Evolutionary conservation across 2,888 invertebrate genomes (phyloP).

Genomic region (Girardia tigrina): DNA sequence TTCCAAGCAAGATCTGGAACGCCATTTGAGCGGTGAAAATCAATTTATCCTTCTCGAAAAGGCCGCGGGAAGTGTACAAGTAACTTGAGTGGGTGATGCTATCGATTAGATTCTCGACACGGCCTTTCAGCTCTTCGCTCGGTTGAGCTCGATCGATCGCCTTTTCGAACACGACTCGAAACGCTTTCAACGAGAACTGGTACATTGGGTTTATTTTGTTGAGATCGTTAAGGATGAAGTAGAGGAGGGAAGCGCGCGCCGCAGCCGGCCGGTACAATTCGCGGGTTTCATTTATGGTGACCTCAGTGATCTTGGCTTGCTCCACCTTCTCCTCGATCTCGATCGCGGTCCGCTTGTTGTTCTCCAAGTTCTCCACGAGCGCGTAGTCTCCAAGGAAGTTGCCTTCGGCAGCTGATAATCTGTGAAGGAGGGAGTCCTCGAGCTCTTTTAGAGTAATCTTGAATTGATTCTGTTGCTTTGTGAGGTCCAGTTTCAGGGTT

Average conservation of each 20-base stretch:
- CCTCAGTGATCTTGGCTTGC: slow-evolving; percentile 78
- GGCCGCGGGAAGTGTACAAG: slow-evolving; percentile 77
- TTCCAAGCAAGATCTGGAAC: slow-evolving; percentile 74
- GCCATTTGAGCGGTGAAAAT: slow-evolving; percentile 91
- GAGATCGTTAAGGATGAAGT: slow-evolving; percentile 83
- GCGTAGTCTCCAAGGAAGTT: slow-evolving; percentile 85
- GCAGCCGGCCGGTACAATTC: slow-evolving; percentile 82
- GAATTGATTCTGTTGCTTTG: slow-evolving; percentile 87
- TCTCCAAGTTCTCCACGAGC: slow-evolving; percentile 84
- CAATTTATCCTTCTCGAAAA: slow-evolving; percentile 87
- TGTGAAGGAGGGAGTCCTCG: slow-evolving; percentile 77
- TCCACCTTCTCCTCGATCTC: slow-evolving; percentile 78
- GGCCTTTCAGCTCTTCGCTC: slow-evolving; percentile 62
- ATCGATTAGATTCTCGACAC: slow-evolving; percentile 78
- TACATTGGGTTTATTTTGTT: slow-evolving; percentile 91
- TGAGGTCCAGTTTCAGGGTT: slow-evolving; percentile 79
- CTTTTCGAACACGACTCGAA: slow-evolving; percentile 90
- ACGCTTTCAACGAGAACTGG: slow-evolving; percentile 84
- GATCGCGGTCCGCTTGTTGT: slow-evolving; percentile 81
- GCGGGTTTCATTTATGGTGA: slow-evolving; percentile 77
- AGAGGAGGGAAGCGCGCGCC: slow-evolving; percentile 75
- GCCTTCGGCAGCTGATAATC: slow-evolving; percentile 76
- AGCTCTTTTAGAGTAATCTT: slow-evolving; percentile 80
- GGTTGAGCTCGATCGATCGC: slow-evolving; percentile 76
- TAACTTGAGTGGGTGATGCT: slow-evolving; percentile 85